Evolutionary conservation across 2,797 vertebrate genomes (phyloP).

Genomic region (Potorous gilbertii): DNA sequence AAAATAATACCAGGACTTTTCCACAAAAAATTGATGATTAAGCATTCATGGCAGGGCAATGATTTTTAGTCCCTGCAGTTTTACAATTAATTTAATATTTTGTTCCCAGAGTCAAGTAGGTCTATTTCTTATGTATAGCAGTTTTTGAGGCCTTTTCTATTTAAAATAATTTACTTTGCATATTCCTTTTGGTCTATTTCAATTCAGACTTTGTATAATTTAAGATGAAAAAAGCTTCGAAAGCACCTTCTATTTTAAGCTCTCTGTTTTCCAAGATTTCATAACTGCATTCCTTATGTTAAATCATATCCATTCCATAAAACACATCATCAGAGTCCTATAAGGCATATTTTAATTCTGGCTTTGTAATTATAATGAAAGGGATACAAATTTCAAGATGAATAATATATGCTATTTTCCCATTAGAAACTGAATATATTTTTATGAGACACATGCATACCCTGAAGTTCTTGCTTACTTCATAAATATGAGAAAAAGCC

Average conservation of each 20-base stretch:
- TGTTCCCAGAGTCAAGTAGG: neutral
- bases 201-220: slow-evolving; percentile 14
- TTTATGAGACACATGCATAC: slow-evolving; percentile 1
- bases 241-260: neutral
- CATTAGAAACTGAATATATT: slow-evolving; percentile 19
- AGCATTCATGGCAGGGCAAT: neutral
- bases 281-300: neutral
- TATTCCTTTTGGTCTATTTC: slow-evolving; percentile 14
- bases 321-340: neutral
- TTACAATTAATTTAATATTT: neutral
- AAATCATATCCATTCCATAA: neutral
- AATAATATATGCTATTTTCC: slow-evolving; percentile 19
- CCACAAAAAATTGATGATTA: neutral
- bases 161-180: slow-evolving; percentile 22
- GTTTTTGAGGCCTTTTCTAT: slow-evolving; percentile 19
- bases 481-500: slow-evolving; percentile 11
- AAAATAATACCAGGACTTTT: neutral
- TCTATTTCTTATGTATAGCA: neutral
- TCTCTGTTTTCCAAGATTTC: neutral
- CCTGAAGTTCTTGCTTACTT: slow-evolving; percentile 13
- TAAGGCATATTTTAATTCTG: neutral
- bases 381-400: neutral
- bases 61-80: neutral
- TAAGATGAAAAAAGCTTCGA: slow-evolving; percentile 3
- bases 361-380: slow-evolving; percentile 28